Evolutionary conservation across 1,140 invertebrate genomes (phyloP).

Genomic region (Protaetia brevitarsis): DNA sequence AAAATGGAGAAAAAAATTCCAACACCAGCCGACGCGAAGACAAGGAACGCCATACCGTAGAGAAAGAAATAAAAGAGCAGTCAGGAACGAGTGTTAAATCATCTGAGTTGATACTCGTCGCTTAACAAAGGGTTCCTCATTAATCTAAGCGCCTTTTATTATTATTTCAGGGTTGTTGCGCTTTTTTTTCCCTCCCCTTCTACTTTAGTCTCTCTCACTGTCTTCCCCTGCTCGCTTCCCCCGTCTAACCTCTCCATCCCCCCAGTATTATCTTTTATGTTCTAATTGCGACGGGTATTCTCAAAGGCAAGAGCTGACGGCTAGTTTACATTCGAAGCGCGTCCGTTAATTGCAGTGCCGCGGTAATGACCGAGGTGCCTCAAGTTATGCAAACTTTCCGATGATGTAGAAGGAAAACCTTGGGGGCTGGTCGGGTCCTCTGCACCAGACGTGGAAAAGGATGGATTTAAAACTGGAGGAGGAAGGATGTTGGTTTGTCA

Average conservation of each 20-base stretch:
- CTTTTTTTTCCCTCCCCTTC: slow-evolving; percentile 26
- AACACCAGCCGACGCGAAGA: too few relatives aligned
- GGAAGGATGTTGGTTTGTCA: too few relatives aligned
- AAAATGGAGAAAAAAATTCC: too few relatives aligned
- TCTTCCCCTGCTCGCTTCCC: neutral
- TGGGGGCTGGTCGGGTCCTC: neutral
- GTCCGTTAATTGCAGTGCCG: slow-evolving; percentile 36
- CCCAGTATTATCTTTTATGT: slow-evolving; percentile 36
- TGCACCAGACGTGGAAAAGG: too few relatives aligned
- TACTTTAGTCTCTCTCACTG: neutral
- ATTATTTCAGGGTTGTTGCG: slow-evolving; percentile 39
- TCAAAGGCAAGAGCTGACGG: slow-evolving; percentile 26
- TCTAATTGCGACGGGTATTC: slow-evolving; percentile 31
- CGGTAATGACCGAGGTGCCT: slow-evolving; percentile 32
- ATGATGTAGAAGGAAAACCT: neutral
- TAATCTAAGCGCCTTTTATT: slow-evolving; percentile 34
- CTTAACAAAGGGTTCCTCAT: slow-evolving; percentile 32
- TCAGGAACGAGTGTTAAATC: slow-evolving; percentile 24
- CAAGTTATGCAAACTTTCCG: slow-evolving; percentile 37
- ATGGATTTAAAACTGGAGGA: too few relatives aligned
- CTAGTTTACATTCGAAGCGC: slow-evolving; percentile 30
- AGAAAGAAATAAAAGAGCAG: neutral
- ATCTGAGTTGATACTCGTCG: slow-evolving; percentile 22
- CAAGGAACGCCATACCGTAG: neutral
- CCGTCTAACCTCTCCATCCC: neutral